Evolutionary conservation across 2,113 vertebrate species (phyloP).

Genomic region (Condylura cristata): DNA sequence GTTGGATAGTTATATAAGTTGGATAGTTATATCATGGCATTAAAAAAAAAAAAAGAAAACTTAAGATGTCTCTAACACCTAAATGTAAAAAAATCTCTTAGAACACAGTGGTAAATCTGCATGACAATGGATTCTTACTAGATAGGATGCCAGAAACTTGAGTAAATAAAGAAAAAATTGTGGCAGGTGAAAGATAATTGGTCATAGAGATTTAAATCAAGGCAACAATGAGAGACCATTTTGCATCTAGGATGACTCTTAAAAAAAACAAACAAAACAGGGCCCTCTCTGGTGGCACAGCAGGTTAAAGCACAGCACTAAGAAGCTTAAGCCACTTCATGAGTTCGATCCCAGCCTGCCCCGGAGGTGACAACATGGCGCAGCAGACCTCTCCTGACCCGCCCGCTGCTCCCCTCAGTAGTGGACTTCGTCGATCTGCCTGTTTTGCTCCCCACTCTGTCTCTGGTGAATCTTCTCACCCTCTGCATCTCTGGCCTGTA

Average conservation of each 20-base stretch:
- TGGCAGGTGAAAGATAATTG: background rate
- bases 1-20: too few species aligned
- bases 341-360: too few species aligned
- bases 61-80: background rate
- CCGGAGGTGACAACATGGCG: too few species aligned
- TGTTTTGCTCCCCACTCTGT: too few species aligned
- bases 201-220: background rate
- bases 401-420: too few species aligned
- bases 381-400: too few species aligned
- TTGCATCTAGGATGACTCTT: background rate
- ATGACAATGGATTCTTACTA: background rate
- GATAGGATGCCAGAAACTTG: background rate
- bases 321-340: too few species aligned
- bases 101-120: background rate
- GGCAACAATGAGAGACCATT: background rate
- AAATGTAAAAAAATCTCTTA: constrained; percentile 7
- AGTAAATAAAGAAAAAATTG: background rate
- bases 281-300: too few species aligned
- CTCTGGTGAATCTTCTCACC: too few species aligned
- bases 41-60: background rate
- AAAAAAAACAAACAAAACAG: background rate
- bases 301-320: too few species aligned
- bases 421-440: too few species aligned
- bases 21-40: background rate
- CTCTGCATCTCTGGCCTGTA: too few species aligned